Evolutionary conservation across 2,888 invertebrate genomes (phyloP), one percentile per base, ranked within the genome.

Genomic region (Agrypnus murinus): DNA sequence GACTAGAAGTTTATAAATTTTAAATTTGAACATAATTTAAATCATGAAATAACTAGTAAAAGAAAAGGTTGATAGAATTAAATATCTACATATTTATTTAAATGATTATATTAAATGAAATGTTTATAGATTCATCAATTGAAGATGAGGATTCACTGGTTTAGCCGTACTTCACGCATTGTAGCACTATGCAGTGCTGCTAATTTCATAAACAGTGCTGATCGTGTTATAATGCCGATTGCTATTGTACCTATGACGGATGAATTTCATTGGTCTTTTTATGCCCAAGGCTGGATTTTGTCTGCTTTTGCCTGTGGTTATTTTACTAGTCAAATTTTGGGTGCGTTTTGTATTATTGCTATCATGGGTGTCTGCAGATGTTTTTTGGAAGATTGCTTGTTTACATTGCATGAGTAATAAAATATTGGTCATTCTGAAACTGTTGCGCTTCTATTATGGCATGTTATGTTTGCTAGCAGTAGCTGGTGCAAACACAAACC

Each of bases 301-400:
- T 92, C 92, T 65, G 91, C 93, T 5, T 93, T 93, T 84, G 92
- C 93, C 36, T 90, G 92, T 72, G 93, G 93, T 32, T 93, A 93
- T 81, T 91, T 93, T 79, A 92, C 92, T 77, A 92, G 92, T 86
- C 92, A 92, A 88, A 90, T 92, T 84, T 75, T 86, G 53, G 85
- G 85, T 83, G 12, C 0, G 50, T 19, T 25, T 48, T 17, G n/a
- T n/a, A 14, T n/a, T 36, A 57, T n/a, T 3, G 64, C 45, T 34
- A 66, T 46, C 65, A 38, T 3, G 10, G 6, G 6, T 5, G 4
- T 38, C 10, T n/a, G 40, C 40, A 36, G 40, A 38, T 38, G 40
- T 38, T 38, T 38, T 38, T 38, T n/a, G n/a, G n/a, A n/a, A n/a
- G n/a, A n/a, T n/a, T n/a, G n/a, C n/a, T n/a, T n/a, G n/a, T n/a